Evolutionary conservation across 2,888 invertebrate species (phyloP), one percentile per base, ranked within the genome.

Genomic region (Scaeva pyrastri): DNA sequence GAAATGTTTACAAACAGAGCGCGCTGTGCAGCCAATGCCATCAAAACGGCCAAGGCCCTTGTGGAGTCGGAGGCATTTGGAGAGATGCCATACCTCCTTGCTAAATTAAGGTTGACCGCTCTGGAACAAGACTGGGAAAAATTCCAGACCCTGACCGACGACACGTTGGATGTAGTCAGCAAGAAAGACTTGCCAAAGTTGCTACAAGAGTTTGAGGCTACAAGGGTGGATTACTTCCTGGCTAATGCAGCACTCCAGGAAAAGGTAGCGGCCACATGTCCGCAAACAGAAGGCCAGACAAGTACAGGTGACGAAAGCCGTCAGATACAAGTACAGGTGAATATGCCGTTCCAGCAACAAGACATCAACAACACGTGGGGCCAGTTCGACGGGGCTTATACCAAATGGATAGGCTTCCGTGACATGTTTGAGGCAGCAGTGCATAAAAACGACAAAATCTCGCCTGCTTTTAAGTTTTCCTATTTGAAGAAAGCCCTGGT

Each of bases 401-500:
- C 68, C 14, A 82, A 60, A n/a, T 83, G 70, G 77, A 14, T 50
- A 5, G 60, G 45, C 1, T 55, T 74, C 12, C 31, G 31, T 31
- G 31, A 31, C 7, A 31, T 31, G 31, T 31, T 31, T 7, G 41
- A 55, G 12, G 74, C 62, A 16, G 73, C 60, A 2, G 39, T 74
- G 2, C 62, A 74, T 6, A 43, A 43, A 1, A 74, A 74, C 6
- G 43, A 64, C 0, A 41, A 31, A 6, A 2, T 56, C 1, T 14
- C 68, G 19, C 60, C 55, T 26, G 66, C 74, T 0, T 83, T 56
- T 50, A 84, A 84, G 16, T 84, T 84, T 26, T 48, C 62, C 2
- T 78, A 74, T 14, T n/a, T 78, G 3, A 60, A 58, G 8, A 74
- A 74, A 16, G 66, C 73, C 0, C 21, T 78, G 14, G 50, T 56